A percentile compares a stretch with the other conserved stretches of the same genome.
These are phyloP conservation scores for Pipa parva DNA, from an alignment of 2,113 vertebrate genomes.

Conservation along the genomic window DNA sequence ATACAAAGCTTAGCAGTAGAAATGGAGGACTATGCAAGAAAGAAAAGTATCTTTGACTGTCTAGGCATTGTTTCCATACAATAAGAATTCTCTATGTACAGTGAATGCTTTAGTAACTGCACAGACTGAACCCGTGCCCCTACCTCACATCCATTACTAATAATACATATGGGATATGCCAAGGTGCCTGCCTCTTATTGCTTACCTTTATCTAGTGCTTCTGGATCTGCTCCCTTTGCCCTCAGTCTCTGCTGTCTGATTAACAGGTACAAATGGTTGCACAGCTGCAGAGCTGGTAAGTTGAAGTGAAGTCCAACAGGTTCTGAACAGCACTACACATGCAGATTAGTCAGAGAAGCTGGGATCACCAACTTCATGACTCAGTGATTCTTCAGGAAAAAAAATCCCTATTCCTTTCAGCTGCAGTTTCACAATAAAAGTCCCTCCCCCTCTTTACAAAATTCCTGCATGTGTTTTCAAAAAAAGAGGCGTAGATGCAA, in stretches of 20 bases:
- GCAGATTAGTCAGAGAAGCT: conserved; percentile 48
- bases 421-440: conserved; percentile 69
- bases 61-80: too few relatives aligned
- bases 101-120: too few relatives aligned
- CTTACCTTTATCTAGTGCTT: neutral
- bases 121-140: too few relatives aligned
- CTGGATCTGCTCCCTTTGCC: neutral
- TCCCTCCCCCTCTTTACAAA: conserved; percentile 44
- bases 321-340: conserved; percentile 51
- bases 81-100: too few relatives aligned
- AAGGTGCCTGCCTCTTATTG: too few relatives aligned
- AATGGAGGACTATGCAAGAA: too few relatives aligned
- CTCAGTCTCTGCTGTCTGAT: neutral
- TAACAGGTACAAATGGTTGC: neutral
- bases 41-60: too few relatives aligned
- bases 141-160: too few relatives aligned
- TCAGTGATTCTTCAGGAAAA: conserved; percentile 47
- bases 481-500: conserved; percentile 45
- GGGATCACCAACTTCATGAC: conserved; percentile 50
- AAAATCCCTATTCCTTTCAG: conserved; percentile 26
- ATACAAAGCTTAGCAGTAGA: too few relatives aligned
- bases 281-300: neutral
- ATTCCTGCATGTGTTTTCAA: conserved; percentile 12
- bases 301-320: conserved; percentile 48
- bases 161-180: too few relatives aligned